Conservation (phyloP, 2,797 vertebrate genomes). For the Chiloscyllium punctatum region DNA sequence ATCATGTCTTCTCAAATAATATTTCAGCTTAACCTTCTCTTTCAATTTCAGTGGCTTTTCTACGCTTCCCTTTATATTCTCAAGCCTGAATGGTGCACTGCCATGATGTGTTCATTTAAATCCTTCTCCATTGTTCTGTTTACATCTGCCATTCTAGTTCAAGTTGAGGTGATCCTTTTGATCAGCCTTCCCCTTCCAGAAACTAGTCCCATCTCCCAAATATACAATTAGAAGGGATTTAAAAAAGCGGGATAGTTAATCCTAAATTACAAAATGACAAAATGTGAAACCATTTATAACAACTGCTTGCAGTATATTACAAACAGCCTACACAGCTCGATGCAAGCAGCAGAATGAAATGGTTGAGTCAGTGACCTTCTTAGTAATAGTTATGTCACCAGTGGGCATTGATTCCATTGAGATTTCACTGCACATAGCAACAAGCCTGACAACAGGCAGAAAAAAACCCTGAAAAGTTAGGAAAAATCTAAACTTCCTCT, state of each 20-base stretch:
- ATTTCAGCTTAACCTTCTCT: background rate
- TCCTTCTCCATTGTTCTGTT: background rate
- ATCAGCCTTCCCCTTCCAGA: background rate
- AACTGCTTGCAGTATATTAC: background rate
- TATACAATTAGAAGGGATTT: background rate
- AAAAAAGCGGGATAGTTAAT: background rate
- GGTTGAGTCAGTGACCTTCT: background rate
- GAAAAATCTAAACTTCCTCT: background rate
- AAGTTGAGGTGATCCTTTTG: background rate
- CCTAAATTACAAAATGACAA: background rate
- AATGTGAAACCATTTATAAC: background rate
- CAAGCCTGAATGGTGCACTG: background rate
- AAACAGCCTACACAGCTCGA: no score
- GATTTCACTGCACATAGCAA: background rate
- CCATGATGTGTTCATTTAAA: background rate
- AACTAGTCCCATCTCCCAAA: background rate
- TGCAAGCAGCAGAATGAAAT: no score
- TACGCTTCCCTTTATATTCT: background rate
- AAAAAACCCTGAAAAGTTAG: background rate
- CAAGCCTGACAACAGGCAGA: constrained; percentile 12
- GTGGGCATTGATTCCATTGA: background rate
- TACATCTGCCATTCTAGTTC: background rate
- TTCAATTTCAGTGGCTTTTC: background rate
- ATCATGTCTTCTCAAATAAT: background rate
- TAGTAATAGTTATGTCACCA: background rate